Evolutionary conservation across 2,888 invertebrate genomes (phyloP), one percentile per base, ranked within the genome.

Genomic region (Pollenia labialis): DNA sequence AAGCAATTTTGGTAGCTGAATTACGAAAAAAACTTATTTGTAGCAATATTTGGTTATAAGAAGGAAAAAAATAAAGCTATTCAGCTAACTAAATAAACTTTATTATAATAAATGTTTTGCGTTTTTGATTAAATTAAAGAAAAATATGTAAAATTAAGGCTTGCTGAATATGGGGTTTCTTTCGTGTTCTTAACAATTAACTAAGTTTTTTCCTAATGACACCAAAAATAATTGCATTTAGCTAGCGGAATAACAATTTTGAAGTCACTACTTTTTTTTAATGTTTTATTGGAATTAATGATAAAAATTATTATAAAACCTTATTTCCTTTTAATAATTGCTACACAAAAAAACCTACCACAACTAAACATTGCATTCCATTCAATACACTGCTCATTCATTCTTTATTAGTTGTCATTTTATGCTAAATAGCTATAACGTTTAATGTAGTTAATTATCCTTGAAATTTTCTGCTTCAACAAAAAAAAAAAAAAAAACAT

Each of bases 361-460:
- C 64, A 50, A 18, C 44, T 48, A 40, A 58, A 4, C 23, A 14
- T 44, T 48, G 10, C n/a, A 56, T 72, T 23, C 66, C 8, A 23
- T 62, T 58, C 74, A 44, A 56, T 62, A 10, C 10, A 16, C 18
- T 54, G 16, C 18, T 54, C 23, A 44, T 72, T 40, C 52, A 46
- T 68, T 14, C 66, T 72, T 82, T 82, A 82, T 75, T 60, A 69
- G 32, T 50, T 79, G 68, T 74, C 77, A 74, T 74, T 82, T 81
- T 64, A 71, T 74, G 75, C 46, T 77, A 81, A 66, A 72, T 50
- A 85, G 72, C 81, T 81, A 87, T 74, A 68, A 68, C 76, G 74
- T 77, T 81, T 84, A 81, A 68, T 81, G 71, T 74, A 79, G 84
- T 87, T 87, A 87, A 87, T 87, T 87, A 87, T 74, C 84, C 87